phyloP scores from a whole-genome alignment of 2,888 invertebrate genomes.

The Drosophila hamatofila region DNA sequence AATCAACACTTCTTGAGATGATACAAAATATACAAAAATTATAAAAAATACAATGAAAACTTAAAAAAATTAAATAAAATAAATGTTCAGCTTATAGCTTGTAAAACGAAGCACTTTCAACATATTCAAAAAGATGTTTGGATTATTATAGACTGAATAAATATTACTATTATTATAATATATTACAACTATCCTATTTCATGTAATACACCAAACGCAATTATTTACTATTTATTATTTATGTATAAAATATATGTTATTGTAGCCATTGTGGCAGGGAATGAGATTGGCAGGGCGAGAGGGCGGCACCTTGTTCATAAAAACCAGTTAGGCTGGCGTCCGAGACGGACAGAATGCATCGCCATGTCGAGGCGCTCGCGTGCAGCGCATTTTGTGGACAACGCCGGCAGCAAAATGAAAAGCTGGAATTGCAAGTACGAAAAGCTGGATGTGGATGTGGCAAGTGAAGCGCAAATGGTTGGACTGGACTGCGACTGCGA shows the following conservation, averaged over 20 bases:
- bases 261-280: constrained; percentile 7
- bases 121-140: neutral
- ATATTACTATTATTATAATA: neutral
- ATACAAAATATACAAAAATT: too few relatives aligned
- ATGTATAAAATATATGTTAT: constrained; percentile 6
- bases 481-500: constrained; percentile 4
- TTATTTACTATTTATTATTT: neutral
- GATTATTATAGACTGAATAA: neutral
- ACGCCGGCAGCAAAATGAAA: constrained; percentile 67
- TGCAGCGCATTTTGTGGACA: constrained; percentile 64
- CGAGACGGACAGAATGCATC: constrained; percentile 26
- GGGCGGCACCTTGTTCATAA: constrained; percentile 31
- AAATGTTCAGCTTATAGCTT: too few relatives aligned
- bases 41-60: too few relatives aligned
- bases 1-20: too few relatives aligned
- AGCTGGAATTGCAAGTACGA: constrained; percentile 59
- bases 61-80: too few relatives aligned
- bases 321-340: constrained; percentile 65
- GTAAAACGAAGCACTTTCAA: neutral
- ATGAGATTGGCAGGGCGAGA: constrained; percentile 5
- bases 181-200: neutral
- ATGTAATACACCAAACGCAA: neutral
- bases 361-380: constrained; percentile 54
- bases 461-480: constrained; percentile 31
- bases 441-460: constrained; percentile 16